These are phyloP conservation scores for Tonatia bakeri DNA, from an alignment of 2,113 vertebrate species.

Conservation along the genomic window DNA sequence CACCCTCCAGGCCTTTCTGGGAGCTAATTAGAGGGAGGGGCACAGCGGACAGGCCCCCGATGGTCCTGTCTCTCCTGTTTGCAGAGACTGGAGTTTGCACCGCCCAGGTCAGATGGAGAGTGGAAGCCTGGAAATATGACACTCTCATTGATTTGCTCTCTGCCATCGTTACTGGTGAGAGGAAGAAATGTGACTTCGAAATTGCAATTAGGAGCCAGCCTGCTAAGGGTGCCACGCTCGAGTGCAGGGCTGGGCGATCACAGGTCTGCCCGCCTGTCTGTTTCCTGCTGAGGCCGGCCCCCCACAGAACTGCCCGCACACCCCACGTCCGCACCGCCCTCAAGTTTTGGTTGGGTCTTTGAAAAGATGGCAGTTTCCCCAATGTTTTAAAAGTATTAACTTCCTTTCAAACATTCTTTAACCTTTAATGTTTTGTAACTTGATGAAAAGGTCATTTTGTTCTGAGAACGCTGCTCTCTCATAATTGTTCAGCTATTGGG, in stretches of 20 bases:
- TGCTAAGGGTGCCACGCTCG: conserved; percentile 8
- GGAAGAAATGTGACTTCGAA: conserved; percentile 74
- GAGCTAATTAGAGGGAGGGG: conserved; percentile 45
- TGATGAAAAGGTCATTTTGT: conserved; percentile 85
- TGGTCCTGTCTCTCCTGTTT: conserved; percentile 24
- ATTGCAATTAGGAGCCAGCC: conserved; percentile 76
- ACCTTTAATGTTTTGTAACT: conserved; percentile 84
- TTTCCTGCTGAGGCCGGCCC: not conserved
- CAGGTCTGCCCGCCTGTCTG: not conserved
- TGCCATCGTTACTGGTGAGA: conserved; percentile 60
- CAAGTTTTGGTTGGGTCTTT: conserved; percentile 56
- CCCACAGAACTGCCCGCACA: not conserved
- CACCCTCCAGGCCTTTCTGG: not conserved
- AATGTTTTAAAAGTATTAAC: conserved; percentile 81
- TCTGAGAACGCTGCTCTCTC: conserved; percentile 76
- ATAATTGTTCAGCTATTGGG: conserved; percentile 76
- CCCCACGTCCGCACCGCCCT: not conserved
- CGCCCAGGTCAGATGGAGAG: conserved; percentile 66
- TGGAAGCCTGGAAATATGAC: conserved; percentile 72
- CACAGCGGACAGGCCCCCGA: not conserved
- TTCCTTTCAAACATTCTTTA: conserved; percentile 83
- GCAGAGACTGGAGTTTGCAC: not conserved
- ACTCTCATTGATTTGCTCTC: conserved; percentile 76
- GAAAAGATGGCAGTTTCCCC: conserved; percentile 65
- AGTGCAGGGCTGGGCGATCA: not conserved